Conservation (phyloP, 2,113 vertebrate genomes). For the Pseudorasbora parva region DNA sequence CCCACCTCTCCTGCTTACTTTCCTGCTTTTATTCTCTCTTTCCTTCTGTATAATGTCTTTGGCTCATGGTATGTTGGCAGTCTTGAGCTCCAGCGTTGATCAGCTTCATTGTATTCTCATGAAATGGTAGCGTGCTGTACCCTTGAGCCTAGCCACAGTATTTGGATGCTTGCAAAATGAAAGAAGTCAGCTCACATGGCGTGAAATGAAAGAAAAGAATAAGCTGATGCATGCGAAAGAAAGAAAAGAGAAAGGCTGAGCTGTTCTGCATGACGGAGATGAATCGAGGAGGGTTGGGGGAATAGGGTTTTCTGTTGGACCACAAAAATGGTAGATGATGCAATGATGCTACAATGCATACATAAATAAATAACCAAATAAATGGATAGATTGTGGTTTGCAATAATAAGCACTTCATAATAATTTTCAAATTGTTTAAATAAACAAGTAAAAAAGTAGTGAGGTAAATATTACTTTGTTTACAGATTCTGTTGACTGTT, state of each 20-base stretch:
- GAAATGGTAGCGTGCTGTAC: constrained; percentile 26
- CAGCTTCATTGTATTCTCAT: constrained; percentile 38
- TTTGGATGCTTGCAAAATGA: constrained; percentile 53
- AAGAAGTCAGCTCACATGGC: constrained; percentile 52
- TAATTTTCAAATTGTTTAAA: too few relatives aligned
- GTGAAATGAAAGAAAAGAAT: constrained; percentile 62
- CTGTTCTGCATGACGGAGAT: constrained; percentile 56
- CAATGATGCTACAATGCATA: constrained; percentile 20
- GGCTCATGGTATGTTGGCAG: constrained; percentile 45
- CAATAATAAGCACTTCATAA: neutral
- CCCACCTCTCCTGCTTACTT: constrained; percentile 11
- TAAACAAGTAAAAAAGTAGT: too few relatives aligned
- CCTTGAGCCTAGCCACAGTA: constrained; percentile 40
- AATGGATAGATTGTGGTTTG: neutral
- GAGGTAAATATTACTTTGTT: too few relatives aligned
- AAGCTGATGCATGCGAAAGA: constrained; percentile 58
- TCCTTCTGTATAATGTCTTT: constrained; percentile 41
- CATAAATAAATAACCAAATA: neutral
- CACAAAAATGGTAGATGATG: constrained; percentile 11
- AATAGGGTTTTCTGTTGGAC: neutral
- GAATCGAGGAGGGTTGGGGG: neutral
- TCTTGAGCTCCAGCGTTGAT: constrained; percentile 49
- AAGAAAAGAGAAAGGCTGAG: constrained; percentile 48
- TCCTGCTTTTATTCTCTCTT: neutral
- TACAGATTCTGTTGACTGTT: too few relatives aligned